Evolutionary conservation across 2,888 invertebrate genomes (phyloP), one percentile per base, ranked within the genome.

Genomic region (Melanargia galathea): DNA sequence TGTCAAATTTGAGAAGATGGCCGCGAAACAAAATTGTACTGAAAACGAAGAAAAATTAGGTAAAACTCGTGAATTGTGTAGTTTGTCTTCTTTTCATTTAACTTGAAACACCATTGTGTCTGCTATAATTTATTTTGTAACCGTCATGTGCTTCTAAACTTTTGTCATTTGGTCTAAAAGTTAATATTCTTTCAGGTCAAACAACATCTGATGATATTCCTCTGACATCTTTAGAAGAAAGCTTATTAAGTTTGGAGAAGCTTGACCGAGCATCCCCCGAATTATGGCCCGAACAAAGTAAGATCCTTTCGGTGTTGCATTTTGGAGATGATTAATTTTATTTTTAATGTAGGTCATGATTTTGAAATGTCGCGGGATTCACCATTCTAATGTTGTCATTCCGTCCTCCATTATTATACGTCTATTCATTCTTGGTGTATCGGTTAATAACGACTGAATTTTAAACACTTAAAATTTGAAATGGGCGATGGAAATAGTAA

Each of bases 241-340:
- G 94, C 81, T 92, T 98, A 65, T 92, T 97, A 75, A 97, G 97
- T 79, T 92, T 96, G 79, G 98, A 99, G 90, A 97, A 96, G 81
- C 90, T 99, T 74, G 98, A 98, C 86, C 93, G 98, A 73, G 94
- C 97, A n/a, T 98, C 98, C 2, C 98, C 98, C 35, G 98, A 98
- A 81, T 87, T 98, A 76, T 99, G 98, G 98, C 98, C 98, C 24
- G 98, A 98, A 86, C 96, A 97, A 92, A 96, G 98, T 97, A 93
- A 94, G 95, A 56, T 65, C 30, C 51, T 52, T 13, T 56, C 35
- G 62, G 49, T 51, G 62, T 66, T 38, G 26, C 11, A 13, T 43
- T 46, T 30, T 60, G 8, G 2, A 51, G 33, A 24, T 43, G 48
- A 63, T 56, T 51, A 22, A 55, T 30, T 68, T 54, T 56, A 60